Base-by-base conservation (phyloP, 2,797 vertebrate genomes). In the Eurystomus glaucurus region DNA sequence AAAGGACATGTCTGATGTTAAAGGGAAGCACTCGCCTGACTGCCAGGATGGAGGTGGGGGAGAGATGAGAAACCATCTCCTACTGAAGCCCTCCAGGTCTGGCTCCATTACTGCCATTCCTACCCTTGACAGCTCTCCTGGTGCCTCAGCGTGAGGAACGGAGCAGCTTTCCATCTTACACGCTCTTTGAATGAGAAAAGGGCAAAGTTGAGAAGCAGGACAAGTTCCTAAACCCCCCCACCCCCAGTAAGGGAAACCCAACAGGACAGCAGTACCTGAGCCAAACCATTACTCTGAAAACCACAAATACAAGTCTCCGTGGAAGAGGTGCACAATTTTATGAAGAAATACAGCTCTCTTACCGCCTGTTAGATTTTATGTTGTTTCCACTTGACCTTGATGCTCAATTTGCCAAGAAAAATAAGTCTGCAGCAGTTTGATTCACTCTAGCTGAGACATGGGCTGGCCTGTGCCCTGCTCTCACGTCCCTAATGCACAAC, bases 241-340 rank as follows among this genome's bases (percentile, higher is more conserved):
- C 39, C 31, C 21, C 14, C 14, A 1, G 1, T 79, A 68, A 25
- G 29, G 37, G 86, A 58, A 55, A 37, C 37, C n/a, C 60, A 37
- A 13, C 0, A 1, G 41, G 31, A 55, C 8, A 43, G 65, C 0
- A 0, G 20, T 8, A 74, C 15, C 21, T 0, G 0, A 48, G 33
- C 37, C 31, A 35, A 91, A 60, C 58, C 28, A 25, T 65, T 78
- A 46, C 50, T 39, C 61, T 51, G 72, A 64, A 78, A 93, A 71
- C 74, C 10, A 46, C 46, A 68, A 55, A 52, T 4, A 37, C 26
- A 70, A 55, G 12, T 58, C 76, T 88, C 69, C 41, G 33, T 9
- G 68, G 78, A 88, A 77, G 25, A 3, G n/a, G 69, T 74, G 37
- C 0, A 64, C 21, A 10, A 26, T n/a, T 62, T 80, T 57, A 89